Evolutionary conservation across 1,140 invertebrate genomes (phyloP), one percentile per base, ranked within the genome.

Genomic region (Scaptodrosophila lebanonensis): DNA sequence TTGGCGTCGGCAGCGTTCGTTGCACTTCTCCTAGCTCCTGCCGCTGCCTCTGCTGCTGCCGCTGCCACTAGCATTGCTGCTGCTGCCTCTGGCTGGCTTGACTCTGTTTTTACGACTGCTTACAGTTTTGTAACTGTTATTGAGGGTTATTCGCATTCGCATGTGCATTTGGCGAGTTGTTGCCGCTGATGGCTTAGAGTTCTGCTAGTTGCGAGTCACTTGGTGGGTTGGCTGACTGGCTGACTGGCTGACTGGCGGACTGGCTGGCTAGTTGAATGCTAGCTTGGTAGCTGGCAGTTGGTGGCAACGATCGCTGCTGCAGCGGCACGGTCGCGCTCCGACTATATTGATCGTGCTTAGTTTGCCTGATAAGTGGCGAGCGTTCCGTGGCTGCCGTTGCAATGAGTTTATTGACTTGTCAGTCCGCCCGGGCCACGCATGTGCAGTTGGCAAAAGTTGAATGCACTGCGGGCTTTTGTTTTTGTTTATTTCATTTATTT

Each of bases 101-200:
- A 45, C 48, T 51, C 33, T 44, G 36, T 50, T 50, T 76, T 59
- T 71, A 65, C 63, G 65, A 71, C 69, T 66, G 69, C 75, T 66
- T 77, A 83, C 77, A 83, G 77, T 83, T 83, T 83, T 83, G 77
- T 83, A 83, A 83, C 77, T 77, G 77, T 83, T 77, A 67, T 77
- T 82, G 69, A 82, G 75, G 75, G 75, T 66, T 82, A 82, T 82
- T 70, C 56, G 73, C 73, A 77, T 59, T 65, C 43, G 20, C 33
- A 29, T n/a, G 25, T 40, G 27, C 52, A 64, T 53, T 5, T 6
- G 20, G n/a, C n/a, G n/a, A n/a, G n/a, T n/a, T n/a, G n/a, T n/a
- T n/a, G n/a, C n/a, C n/a, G n/a, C n/a, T n/a, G n/a, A n/a, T n/a
- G n/a, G 22, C 22, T 17, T 47, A 22, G 58, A 53, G 22, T 68